Evolutionary conservation across 2,888 invertebrate species (phyloP).

Genomic region (Drosophila siamana): DNA sequence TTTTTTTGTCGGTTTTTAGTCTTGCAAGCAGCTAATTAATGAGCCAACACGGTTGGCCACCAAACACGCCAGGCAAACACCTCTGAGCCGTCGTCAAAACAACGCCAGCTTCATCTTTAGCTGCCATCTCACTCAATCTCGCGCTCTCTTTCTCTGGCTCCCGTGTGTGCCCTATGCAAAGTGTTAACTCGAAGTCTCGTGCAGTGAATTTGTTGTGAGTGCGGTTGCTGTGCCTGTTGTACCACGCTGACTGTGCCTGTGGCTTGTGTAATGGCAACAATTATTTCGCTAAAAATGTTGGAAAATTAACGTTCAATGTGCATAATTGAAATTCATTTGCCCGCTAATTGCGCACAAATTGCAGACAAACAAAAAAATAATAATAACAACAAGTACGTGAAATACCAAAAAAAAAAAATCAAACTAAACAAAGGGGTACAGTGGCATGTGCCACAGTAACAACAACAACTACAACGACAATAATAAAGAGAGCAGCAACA

Average conservation of each 20-base stretch:
- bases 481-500: no score
- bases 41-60: conserved; percentile 64
- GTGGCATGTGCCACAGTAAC: conserved; percentile 37
- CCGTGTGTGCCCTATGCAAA: conserved; percentile 63
- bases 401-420: conserved; percentile 20
- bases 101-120: conserved; percentile 10
- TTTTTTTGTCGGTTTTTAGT: conserved; percentile 40
- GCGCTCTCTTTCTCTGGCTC: conserved; percentile 4
- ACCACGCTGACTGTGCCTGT: conserved; percentile 17
- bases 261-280: conserved; percentile 51
- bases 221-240: neutral
- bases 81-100: conserved; percentile 31
- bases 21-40: conserved; percentile 71
- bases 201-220: conserved; percentile 28
- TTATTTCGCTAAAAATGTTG: conserved; percentile 66
- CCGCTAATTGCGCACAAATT: conserved; percentile 75
- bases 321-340: conserved; percentile 76
- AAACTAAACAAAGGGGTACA: neutral
- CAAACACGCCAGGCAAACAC: conserved; percentile 68
- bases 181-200: conserved; percentile 62
- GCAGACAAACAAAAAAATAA: conserved; percentile 29
- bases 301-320: conserved; percentile 76
- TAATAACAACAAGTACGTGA: conserved; percentile 21
- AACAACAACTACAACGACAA: no score
- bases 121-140: neutral